These are phyloP conservation scores for Ophion ellenae DNA, from an alignment of 2,888 invertebrate genomes.

Conservation along the genomic window DNA sequence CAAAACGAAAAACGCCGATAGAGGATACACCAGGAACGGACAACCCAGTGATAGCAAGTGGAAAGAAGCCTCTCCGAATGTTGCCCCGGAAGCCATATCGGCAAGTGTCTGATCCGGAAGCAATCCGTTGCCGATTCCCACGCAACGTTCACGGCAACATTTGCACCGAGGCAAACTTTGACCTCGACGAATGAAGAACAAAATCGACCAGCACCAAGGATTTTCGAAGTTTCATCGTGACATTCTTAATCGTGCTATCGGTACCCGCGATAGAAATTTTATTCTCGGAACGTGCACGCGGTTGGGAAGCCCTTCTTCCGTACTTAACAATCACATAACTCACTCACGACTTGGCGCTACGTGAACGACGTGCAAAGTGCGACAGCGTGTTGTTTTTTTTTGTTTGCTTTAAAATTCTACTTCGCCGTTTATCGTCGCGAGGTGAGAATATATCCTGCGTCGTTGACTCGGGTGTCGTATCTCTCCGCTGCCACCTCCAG, in stretches of 20 bases:
- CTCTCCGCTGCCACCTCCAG: slow-evolving; percentile 51
- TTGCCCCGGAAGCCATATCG: slow-evolving; percentile 34
- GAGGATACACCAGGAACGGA: neutral
- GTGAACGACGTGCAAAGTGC: slow-evolving; percentile 61
- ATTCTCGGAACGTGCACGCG: slow-evolving; percentile 13
- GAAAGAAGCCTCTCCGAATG: slow-evolving; percentile 1
- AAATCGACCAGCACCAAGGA: neutral
- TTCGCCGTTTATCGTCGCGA: slow-evolving; percentile 48
- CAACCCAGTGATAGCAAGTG: slow-evolving; percentile 19
- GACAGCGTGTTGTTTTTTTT: slow-evolving; percentile 5
- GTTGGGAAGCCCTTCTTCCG: slow-evolving; percentile 42
- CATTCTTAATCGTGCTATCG: slow-evolving; percentile 41
- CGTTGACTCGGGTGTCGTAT: slow-evolving; percentile 22
- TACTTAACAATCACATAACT: slow-evolving; percentile 56
- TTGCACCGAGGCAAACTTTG: neutral
- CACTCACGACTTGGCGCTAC: slow-evolving; percentile 45
- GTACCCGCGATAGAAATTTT: slow-evolving; percentile 18
- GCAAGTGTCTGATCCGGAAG: slow-evolving; percentile 22
- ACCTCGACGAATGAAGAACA: slow-evolving; percentile 1
- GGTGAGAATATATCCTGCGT: slow-evolving; percentile 57
- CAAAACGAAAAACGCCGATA: slow-evolving; percentile 18
- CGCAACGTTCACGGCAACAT: neutral
- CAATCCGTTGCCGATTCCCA: neutral
- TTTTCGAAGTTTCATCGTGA: slow-evolving; percentile 39
- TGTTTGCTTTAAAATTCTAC: slow-evolving; percentile 11